phyloP scores from a whole-genome alignment of 2,113 vertebrate species.

The Lethenteron camtschaticum region DNA sequence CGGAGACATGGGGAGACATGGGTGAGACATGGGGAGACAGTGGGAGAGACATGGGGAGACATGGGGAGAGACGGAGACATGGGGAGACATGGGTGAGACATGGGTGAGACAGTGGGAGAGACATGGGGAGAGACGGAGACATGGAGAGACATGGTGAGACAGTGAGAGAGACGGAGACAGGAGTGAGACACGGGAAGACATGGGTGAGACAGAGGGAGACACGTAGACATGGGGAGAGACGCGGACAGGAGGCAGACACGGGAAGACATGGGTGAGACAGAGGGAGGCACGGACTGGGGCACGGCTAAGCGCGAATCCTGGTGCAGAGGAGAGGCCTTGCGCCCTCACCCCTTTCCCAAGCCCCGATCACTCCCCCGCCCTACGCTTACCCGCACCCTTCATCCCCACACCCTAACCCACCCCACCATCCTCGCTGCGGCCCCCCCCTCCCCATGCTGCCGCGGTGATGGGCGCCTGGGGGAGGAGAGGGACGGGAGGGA shows the following conservation, averaged over 20 bases:
- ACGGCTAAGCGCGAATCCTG: not conserved
- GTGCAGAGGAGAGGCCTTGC: no score
- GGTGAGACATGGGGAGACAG: no score
- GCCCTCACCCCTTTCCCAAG: no score
- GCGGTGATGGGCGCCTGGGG: slow-evolving; percentile 15
- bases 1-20: no score
- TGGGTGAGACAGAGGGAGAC: not conserved
- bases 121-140: no score
- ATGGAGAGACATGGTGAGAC: not conserved
- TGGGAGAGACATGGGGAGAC: no score
- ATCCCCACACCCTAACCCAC: slow-evolving; percentile 19
- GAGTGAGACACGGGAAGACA: no score
- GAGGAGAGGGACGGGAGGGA: slow-evolving; percentile 5
- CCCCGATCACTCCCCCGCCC: no score
- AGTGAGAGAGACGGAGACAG: not conserved
- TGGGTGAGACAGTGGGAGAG: no score
- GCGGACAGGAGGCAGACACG: not conserved
- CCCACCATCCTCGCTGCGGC: slow-evolving; percentile 16
- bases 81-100: no score
- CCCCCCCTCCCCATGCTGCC: slow-evolving; percentile 13
- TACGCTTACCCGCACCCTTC: no score
- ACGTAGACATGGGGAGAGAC: not conserved
- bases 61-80: no score
- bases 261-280: not conserved
- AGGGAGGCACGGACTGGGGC: not conserved